Conservation (phyloP, 2,888 invertebrate genomes). For the Uropetala carovei region DNA sequence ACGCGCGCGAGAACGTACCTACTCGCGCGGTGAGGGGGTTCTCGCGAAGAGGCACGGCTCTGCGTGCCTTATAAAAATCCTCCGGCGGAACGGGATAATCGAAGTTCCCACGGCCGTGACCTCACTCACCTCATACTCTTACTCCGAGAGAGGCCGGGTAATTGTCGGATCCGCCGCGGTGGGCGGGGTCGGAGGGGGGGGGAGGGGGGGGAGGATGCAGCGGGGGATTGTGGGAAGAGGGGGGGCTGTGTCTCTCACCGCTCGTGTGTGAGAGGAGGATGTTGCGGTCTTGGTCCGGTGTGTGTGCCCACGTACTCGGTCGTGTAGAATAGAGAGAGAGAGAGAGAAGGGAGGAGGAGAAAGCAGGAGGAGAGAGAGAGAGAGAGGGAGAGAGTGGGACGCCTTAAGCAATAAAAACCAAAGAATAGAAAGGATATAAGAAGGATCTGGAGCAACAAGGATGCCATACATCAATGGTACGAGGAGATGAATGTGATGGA, state of each 20-base stretch:
- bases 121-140: background rate
- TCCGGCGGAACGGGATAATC: background rate
- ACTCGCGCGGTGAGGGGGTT: background rate
- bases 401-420: background rate
- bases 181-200: too few species aligned
- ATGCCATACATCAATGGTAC: conserved; percentile 8
- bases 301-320: background rate
- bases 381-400: background rate
- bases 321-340: background rate
- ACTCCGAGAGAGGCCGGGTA: background rate
- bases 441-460: conserved; percentile 42
- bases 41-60: background rate
- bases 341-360: background rate
- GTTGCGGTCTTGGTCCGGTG: conserved; percentile 6
- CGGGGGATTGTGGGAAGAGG: background rate
- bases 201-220: too few species aligned
- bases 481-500: conserved; percentile 34
- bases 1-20: too few species aligned
- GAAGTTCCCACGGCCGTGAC: conserved; percentile 48
- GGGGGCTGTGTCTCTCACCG: background rate
- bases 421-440: conserved; percentile 34
- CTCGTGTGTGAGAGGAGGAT: conserved; percentile 32
- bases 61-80: background rate
- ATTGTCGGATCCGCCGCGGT: background rate
- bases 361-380: background rate